A percentile compares a stretch with the other conserved stretches of the same genome.
Conservation (phyloP, 2,888 invertebrate genomes). For the Dryomyza anilis region DNA sequence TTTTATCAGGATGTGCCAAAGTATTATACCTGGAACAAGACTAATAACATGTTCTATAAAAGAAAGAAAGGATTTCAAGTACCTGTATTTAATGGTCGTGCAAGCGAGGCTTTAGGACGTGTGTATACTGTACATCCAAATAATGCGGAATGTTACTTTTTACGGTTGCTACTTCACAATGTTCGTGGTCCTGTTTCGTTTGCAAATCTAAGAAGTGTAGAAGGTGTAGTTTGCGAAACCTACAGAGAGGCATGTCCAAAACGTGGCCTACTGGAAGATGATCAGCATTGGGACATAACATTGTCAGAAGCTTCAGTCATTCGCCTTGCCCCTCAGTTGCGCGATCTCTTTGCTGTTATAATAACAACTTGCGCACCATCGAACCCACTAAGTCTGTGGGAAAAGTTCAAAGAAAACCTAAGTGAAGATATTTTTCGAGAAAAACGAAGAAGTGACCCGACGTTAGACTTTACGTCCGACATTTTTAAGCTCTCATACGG, state of each 20-base stretch:
- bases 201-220: background rate
- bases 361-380: background rate
- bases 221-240: background rate
- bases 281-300: background rate
- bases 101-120: background rate
- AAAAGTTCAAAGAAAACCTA: background rate
- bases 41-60: background rate
- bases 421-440: background rate
- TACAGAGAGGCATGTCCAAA: background rate
- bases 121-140: background rate
- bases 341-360: background rate
- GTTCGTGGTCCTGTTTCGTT: background rate
- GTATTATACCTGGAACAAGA: background rate
- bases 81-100: background rate
- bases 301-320: background rate
- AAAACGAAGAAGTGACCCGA: background rate
- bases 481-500: background rate
- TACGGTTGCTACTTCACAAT: background rate
- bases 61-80: background rate
- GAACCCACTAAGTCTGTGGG: background rate
- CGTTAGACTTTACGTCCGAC: background rate
- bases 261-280: background rate
- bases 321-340: background rate
- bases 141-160: background rate
- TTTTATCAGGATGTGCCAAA: background rate